phyloP scores from a whole-genome alignment of 2,113 vertebrate genomes.

The Pelmatolapia mariae region DNA sequence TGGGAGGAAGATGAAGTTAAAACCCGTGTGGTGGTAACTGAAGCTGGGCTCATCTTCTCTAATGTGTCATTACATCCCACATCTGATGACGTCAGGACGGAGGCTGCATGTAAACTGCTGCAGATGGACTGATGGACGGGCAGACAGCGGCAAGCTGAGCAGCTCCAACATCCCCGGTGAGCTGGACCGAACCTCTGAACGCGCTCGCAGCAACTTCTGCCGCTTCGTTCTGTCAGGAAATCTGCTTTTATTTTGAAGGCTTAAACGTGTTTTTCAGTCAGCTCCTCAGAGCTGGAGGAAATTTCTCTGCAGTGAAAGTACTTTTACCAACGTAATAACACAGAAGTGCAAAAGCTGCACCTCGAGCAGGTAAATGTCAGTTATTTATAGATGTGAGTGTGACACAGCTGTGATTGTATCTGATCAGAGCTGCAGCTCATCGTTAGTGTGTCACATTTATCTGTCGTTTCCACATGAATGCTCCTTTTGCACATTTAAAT shows the following conservation, averaged over 20 bases:
- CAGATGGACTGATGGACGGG: not conserved
- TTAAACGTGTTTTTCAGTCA: not conserved
- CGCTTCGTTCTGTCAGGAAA: not conserved
- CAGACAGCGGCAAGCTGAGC: not conserved
- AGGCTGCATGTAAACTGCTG: not conserved
- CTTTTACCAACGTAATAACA: accelerated
- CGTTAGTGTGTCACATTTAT: no score
- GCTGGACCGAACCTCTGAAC: not conserved
- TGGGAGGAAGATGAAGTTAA: not conserved
- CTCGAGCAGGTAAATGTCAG: not conserved
- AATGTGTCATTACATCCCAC: not conserved
- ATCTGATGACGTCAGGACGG: not conserved
- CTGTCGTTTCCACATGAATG: not conserved
- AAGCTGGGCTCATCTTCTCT: not conserved
- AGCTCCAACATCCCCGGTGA: not conserved
- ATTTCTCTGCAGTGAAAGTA: not conserved
- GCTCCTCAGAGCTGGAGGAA: not conserved
- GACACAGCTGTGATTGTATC: not conserved
- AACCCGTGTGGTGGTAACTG: not conserved
- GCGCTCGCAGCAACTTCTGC: not conserved
- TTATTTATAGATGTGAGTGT: not conserved
- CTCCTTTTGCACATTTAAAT: not conserved
- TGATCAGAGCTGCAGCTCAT: not conserved
- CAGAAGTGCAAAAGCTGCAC: not conserved
- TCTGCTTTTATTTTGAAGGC: not conserved